These are phyloP conservation scores for Gortyna flavago DNA, from an alignment of 2,888 invertebrate genomes.

Conservation along the genomic window DNA sequence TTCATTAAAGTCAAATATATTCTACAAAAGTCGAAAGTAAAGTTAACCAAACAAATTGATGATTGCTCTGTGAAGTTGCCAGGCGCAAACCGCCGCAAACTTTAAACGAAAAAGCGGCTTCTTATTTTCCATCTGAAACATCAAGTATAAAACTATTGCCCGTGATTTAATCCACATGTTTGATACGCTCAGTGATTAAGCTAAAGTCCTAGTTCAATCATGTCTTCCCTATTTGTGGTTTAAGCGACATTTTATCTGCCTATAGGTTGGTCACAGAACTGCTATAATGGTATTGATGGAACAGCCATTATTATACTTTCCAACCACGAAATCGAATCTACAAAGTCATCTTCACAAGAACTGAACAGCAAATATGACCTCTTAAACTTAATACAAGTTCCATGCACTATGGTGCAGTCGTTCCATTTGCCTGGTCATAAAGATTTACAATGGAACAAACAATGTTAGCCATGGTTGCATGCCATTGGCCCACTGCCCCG, in stretches of 20 bases:
- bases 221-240: neutral
- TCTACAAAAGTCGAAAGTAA: neutral
- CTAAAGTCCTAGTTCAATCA: neutral
- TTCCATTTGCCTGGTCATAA: conserved; percentile 47
- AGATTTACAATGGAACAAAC: conserved; percentile 63
- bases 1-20: no score
- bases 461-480: conserved; percentile 59
- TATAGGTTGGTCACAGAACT: neutral
- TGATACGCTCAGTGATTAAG: neutral
- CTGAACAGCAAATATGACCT: conserved; percentile 52
- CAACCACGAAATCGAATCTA: conserved; percentile 17
- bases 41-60: neutral
- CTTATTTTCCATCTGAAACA: neutral
- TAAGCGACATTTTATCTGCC: neutral
- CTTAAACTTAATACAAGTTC: conserved; percentile 40
- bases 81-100: neutral
- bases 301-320: conserved; percentile 4
- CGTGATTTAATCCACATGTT: neutral
- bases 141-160: neutral
- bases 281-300: neutral
- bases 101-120: neutral
- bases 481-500: conserved; percentile 54
- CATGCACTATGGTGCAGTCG: conserved; percentile 51
- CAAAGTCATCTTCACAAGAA: conserved; percentile 24
- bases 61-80: neutral